Evolutionary conservation across 2,888 invertebrate species (phyloP), one percentile per base, ranked within the genome.

Genomic region (Protodeltote pygarga): DNA sequence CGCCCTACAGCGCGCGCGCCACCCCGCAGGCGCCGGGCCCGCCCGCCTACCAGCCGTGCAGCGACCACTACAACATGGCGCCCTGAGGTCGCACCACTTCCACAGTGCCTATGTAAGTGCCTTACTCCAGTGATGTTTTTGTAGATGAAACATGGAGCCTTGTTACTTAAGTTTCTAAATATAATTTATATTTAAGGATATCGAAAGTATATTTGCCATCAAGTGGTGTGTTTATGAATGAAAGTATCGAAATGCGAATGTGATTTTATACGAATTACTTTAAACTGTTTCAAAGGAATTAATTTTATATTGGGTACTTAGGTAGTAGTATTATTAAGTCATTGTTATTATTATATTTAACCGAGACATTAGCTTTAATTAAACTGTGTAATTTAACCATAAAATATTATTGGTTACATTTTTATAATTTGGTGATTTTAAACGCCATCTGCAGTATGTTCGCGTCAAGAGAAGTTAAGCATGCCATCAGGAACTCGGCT

Each of bases 11-110:
- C 63, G 81, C 88, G 17, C 79, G 87, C 44, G 87, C 85, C 37
- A 87, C 88, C 3, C 89, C 89, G 34, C 91, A 89, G 53, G 88
- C 91, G 33, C 57, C 91, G 24, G 92, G 92, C 58, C 92, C 91
- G 28, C 91, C 92, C 24, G 91, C 89, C 1, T 92, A 91, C 62
- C 90, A 88, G 48, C 77, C 85, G 3, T 48, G 71, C 8, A 80
- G 73, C 47, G 90, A 90, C 55, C 67, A 75, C 10, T 88, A 88
- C 57, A 79, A 82, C 49, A 66, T 79, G 51, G 24, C 40, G 29
- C 24, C 44, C 11, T 38, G 34, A 41, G 10, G 10, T 33, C 23
- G 1, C 29, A 28, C 13, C 24, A 28, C 19, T 14, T 29, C 11
- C 46, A 45, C 24, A 29, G 33, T 44, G 46, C 54, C 48, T 38